Conservation (phyloP, 2,888 invertebrate genomes). For the Euspilapteryx auroguttella region DNA sequence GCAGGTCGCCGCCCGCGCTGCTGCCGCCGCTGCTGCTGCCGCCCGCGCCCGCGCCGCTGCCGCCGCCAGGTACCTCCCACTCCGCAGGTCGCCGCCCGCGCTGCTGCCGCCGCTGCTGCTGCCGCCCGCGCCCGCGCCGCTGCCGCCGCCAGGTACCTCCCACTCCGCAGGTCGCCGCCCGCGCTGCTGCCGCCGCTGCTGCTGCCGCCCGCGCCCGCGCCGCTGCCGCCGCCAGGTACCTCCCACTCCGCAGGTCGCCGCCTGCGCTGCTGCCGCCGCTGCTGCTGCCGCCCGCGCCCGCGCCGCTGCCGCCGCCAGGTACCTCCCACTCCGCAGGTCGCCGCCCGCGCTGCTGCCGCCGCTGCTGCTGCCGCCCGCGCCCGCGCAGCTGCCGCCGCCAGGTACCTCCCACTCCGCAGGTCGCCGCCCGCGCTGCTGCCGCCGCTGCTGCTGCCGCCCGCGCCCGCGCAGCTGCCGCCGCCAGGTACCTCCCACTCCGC, state of each 20-base stretch:
- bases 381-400: conserved; percentile 26
- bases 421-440: conserved; percentile 30
- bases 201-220: conserved; percentile 34
- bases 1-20: conserved; percentile 28
- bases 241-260: too few species aligned
- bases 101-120: conserved; percentile 38
- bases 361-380: conserved; percentile 40
- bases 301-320: conserved; percentile 25
- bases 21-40: too few species aligned
- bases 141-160: conserved; percentile 29
- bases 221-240: conserved; percentile 26
- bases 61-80: too few species aligned
- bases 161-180: conserved; percentile 30
- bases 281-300: conserved; percentile 36
- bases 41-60: conserved; percentile 16
- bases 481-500: too few species aligned
- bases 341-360: conserved; percentile 31
- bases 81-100: conserved; percentile 28
- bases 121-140: conserved; percentile 32
- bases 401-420: too few species aligned
- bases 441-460: conserved; percentile 39
- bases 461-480: conserved; percentile 29
- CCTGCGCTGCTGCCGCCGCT: conserved; percentile 34
- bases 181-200: conserved; percentile 36
- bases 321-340: too few species aligned